phyloP scores from a whole-genome alignment of 2,113 vertebrate species.

The Daboia siamensis region DNA sequence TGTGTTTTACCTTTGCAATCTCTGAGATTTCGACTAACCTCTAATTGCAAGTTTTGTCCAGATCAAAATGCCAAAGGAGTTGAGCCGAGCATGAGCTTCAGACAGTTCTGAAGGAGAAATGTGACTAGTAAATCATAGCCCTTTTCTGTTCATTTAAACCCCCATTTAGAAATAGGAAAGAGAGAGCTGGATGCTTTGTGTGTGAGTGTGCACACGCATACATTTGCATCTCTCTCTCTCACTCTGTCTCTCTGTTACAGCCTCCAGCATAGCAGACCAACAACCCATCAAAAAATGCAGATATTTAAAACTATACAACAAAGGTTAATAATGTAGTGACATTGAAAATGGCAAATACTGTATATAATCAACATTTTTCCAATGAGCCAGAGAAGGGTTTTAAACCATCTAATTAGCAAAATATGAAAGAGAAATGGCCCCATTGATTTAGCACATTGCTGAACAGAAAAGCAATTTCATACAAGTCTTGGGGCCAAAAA shows the following conservation, averaged over 20 bases:
- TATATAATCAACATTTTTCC: conserved; percentile 50
- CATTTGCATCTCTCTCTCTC: neutral
- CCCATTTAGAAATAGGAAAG: neutral
- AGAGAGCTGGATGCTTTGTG: neutral
- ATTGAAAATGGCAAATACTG: conserved; percentile 39
- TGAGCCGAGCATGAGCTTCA: neutral
- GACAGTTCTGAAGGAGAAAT: neutral
- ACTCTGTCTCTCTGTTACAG: neutral
- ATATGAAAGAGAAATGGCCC: conserved; percentile 33
- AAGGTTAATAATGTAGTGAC: conserved; percentile 57
- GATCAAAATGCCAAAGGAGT: conserved; percentile 6
- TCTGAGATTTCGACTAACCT: neutral
- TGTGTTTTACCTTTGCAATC: neutral
- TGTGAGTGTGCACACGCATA: neutral
- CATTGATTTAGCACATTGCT: neutral
- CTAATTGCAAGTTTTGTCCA: neutral
- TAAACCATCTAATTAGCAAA: conserved; percentile 34
- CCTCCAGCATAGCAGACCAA: conserved; percentile 10
- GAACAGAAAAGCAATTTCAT: conserved; percentile 26
- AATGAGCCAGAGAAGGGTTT: conserved; percentile 36
- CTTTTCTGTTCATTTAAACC: neutral
- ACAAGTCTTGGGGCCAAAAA: neutral
- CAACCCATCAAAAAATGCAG: conserved; percentile 33
- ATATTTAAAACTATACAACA: conserved; percentile 25
- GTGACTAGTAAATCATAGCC: neutral